These are phyloP conservation scores for Fragum sueziense DNA, from an alignment of 2,888 invertebrate species.

Conservation along the genomic window DNA sequence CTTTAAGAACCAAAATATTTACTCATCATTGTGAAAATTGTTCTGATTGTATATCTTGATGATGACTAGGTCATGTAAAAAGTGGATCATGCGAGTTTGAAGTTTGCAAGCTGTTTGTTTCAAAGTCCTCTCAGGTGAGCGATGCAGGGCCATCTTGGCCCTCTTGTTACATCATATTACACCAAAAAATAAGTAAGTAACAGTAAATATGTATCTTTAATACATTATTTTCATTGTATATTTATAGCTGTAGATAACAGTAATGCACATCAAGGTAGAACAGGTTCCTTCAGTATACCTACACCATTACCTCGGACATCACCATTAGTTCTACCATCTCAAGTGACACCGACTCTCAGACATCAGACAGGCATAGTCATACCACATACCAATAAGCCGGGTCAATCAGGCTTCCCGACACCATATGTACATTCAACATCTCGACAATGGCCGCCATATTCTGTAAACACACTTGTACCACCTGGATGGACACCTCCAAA, in stretches of 20 bases:
- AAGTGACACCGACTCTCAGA: conserved; percentile 40
- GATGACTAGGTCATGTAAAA: too few relatives aligned
- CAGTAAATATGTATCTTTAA: too few relatives aligned
- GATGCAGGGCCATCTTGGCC: too few relatives aligned
- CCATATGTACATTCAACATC: conserved; percentile 6
- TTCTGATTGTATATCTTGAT: too few relatives aligned
- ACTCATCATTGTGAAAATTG: too few relatives aligned
- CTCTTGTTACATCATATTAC: too few relatives aligned
- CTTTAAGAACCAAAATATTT: too few relatives aligned
- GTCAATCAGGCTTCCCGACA: background rate
- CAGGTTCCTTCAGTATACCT: conserved; percentile 28
- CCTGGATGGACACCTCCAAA: background rate
- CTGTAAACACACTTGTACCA: background rate
- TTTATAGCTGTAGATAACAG: conserved; percentile 44
- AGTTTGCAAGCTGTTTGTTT: too few relatives aligned
- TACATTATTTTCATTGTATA: too few relatives aligned
- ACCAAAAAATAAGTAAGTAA: too few relatives aligned
- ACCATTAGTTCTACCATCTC: conserved; percentile 47
- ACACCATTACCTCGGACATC: conserved; percentile 40
- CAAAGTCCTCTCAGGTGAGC: too few relatives aligned
- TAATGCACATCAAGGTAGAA: conserved; percentile 18
- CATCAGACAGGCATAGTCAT: background rate
- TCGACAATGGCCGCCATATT: background rate
- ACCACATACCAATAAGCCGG: background rate
- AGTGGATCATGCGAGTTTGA: too few relatives aligned